Evolutionary conservation across 2,888 invertebrate genomes (phyloP).

Genomic region (Caenorhabditis angaria): DNA sequence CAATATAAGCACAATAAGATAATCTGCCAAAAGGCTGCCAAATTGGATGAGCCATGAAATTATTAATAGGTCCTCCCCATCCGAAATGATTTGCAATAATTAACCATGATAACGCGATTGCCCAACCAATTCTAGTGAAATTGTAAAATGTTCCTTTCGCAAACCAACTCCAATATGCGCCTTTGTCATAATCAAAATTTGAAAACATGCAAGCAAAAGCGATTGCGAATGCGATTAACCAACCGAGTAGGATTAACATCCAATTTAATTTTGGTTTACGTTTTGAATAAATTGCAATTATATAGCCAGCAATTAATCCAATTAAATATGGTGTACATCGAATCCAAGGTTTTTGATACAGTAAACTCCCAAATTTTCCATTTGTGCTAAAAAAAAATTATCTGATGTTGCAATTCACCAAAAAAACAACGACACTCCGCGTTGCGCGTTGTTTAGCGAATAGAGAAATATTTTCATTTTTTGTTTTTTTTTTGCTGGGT

Average conservation of each 20-base stretch:
- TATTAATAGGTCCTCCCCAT: conserved; percentile 69
- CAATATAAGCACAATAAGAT: conserved; percentile 89
- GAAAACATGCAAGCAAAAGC: conserved; percentile 28
- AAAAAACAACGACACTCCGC: too few species aligned
- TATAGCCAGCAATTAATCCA: conserved; percentile 72
- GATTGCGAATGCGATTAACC: conserved; percentile 29
- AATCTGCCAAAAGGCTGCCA: conserved; percentile 85
- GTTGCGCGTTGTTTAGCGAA: too few species aligned
- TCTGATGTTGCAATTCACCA: not conserved
- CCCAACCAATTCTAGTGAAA: conserved; percentile 73
- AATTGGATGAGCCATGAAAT: conserved; percentile 55
- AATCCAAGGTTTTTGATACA: conserved; percentile 48
- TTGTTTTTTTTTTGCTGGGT: too few species aligned
- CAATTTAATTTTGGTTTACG: conserved; percentile 24
- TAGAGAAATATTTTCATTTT: too few species aligned
- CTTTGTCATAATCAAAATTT: conserved; percentile 39
- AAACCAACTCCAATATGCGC: conserved; percentile 26
- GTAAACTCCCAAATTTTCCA: conserved; percentile 1
- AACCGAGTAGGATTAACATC: conserved; percentile 17
- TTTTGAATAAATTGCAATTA: conserved; percentile 31
- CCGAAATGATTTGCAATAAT: conserved; percentile 74
- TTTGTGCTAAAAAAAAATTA: conserved; percentile 12
- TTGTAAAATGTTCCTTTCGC: conserved; percentile 39
- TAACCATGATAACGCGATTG: conserved; percentile 73
- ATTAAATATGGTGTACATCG: conserved; percentile 73